Evolutionary conservation across 2,888 invertebrate genomes (phyloP).

Genomic region (Cephalotes varians): DNA sequence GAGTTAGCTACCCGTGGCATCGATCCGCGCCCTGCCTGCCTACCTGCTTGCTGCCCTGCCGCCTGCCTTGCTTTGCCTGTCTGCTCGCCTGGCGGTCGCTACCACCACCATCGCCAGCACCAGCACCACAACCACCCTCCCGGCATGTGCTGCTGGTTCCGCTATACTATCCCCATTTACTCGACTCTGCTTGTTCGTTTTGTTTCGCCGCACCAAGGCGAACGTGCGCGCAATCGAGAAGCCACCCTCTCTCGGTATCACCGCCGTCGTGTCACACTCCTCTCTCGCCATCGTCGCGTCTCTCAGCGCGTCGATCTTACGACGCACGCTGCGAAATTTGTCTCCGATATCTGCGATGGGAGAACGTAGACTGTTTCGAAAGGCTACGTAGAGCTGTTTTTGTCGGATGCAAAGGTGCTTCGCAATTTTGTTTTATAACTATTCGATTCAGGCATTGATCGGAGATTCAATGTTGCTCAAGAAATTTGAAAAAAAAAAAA

Average conservation of each 20-base stretch:
- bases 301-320: not conserved
- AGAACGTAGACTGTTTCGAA: not conserved
- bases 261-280: too few species aligned
- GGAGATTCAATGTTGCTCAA: not conserved
- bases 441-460: not conserved
- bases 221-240: constrained; percentile 35
- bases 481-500: not conserved
- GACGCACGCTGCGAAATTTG: constrained; percentile 17
- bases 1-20: constrained; percentile 25
- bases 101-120: constrained; percentile 15
- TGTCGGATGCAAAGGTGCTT: not conserved
- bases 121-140: not conserved
- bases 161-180: constrained; percentile 60
- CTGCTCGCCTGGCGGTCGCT: constrained; percentile 1
- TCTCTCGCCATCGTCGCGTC: not conserved
- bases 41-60: constrained; percentile 30
- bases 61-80: constrained; percentile 10
- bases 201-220: constrained; percentile 44
- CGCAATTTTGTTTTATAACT: not conserved
- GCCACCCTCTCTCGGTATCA: not conserved
- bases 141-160: constrained; percentile 19
- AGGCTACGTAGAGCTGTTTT: not conserved
- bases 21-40: constrained; percentile 40
- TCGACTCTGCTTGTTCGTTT: constrained; percentile 61
- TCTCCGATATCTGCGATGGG: not conserved